These are phyloP conservation scores for Solen grandis DNA, from an alignment of 1,140 invertebrate genomes.

Conservation along the genomic window DNA sequence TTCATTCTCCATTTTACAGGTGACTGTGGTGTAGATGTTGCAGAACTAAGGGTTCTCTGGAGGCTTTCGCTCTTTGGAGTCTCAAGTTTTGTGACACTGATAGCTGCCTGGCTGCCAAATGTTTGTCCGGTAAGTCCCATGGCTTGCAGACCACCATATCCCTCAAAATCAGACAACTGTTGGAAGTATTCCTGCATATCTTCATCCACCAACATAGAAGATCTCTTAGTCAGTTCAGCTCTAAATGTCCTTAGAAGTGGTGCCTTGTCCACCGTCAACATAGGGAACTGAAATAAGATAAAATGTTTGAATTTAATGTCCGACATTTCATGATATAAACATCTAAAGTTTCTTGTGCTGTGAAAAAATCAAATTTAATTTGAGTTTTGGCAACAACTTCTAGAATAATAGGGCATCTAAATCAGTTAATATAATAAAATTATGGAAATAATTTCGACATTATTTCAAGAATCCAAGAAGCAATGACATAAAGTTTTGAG, in stretches of 20 bases:
- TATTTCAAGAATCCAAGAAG: too few relatives aligned
- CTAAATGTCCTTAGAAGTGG: constrained; percentile 77
- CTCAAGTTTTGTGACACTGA: constrained; percentile 14
- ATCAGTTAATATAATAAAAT: too few relatives aligned
- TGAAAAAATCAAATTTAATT: too few relatives aligned
- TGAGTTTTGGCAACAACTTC: too few relatives aligned
- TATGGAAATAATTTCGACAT: too few relatives aligned
- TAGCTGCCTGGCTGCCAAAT: constrained; percentile 58
- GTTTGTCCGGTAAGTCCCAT: constrained; percentile 59
- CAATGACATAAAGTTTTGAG: too few relatives aligned
- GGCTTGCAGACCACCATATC: constrained; percentile 62
- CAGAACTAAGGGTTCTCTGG: constrained; percentile 52
- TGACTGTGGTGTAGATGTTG: constrained; percentile 12
- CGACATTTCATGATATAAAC: too few relatives aligned
- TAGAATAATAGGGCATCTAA: too few relatives aligned
- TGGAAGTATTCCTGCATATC: constrained; percentile 77
- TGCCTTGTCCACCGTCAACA: constrained; percentile 74
- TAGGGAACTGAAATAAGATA: constrained; percentile 71
- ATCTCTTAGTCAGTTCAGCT: constrained; percentile 76
- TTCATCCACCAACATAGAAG: constrained; percentile 77
- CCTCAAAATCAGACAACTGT: constrained; percentile 73
- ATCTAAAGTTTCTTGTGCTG: too few relatives aligned
- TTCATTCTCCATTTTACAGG: constrained; percentile 61
- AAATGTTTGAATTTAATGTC: too few relatives aligned
- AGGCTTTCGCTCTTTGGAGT: constrained; percentile 11